Evolutionary conservation across 2,113 vertebrate genomes (phyloP).

Genomic region (Percina caprodes): DNA sequence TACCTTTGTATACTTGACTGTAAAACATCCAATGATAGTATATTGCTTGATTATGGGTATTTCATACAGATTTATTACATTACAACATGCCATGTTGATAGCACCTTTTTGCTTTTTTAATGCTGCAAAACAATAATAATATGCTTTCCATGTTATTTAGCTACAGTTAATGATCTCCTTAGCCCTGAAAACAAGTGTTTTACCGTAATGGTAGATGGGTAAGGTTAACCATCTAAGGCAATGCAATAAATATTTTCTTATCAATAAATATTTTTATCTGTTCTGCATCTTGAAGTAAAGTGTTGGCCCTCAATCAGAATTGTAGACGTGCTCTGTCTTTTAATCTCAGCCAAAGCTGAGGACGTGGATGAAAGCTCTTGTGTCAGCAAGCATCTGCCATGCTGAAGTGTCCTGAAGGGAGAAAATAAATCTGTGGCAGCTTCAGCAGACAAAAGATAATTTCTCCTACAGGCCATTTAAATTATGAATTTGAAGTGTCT

Average conservation of each 20-base stretch:
- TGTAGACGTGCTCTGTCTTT: slow-evolving; percentile 4
- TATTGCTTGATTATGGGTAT: neutral
- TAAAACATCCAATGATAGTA: neutral
- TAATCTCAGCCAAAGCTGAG: slow-evolving; percentile 26
- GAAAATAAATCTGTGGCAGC: slow-evolving; percentile 20
- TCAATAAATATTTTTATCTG: neutral
- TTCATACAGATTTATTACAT: neutral
- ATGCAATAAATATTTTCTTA: neutral
- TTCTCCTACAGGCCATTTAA: slow-evolving; percentile 17
- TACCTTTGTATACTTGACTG: neutral
- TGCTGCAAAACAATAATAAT: no score
- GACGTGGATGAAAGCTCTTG: slow-evolving; percentile 34
- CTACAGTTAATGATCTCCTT: neutral
- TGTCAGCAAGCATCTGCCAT: slow-evolving; percentile 37
- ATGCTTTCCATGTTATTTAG: neutral
- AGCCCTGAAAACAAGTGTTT: neutral
- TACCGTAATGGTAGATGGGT: neutral
- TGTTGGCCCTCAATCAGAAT: neutral
- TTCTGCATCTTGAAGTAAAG: slow-evolving; percentile 11
- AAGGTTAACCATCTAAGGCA: neutral
- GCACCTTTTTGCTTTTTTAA: neutral
- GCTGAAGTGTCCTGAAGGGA: slow-evolving; percentile 24
- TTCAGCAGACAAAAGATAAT: slow-evolving; percentile 33
- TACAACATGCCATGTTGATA: neutral
- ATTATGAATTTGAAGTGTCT: slow-evolving; percentile 18